These are phyloP conservation scores for Struthio camelus DNA, from an alignment of 2,113 vertebrate genomes.

Conservation along the genomic window DNA sequence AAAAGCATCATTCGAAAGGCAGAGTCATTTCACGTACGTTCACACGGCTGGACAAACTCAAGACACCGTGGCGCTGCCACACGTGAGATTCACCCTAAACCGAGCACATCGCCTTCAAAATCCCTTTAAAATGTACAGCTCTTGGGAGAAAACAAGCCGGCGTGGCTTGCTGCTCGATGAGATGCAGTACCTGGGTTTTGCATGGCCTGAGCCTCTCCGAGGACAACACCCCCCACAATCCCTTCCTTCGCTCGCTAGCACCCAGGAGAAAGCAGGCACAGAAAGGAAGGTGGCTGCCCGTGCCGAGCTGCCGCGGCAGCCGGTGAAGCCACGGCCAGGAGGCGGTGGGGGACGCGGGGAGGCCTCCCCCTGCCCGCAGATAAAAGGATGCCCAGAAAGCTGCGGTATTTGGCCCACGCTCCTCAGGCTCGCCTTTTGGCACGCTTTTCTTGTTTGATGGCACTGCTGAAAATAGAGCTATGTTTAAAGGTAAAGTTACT, in stretches of 20 bases:
- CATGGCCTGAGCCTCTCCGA: not conserved
- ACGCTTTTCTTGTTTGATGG: not conserved
- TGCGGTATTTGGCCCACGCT: not conserved
- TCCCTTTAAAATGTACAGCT: not conserved
- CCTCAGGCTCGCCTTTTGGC: not conserved
- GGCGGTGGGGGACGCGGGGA: not conserved
- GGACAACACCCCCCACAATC: not conserved
- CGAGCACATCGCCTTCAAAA: not conserved
- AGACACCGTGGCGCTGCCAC: not conserved
- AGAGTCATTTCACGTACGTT: constrained; percentile 34
- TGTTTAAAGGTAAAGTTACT: not conserved
- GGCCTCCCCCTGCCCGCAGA: not conserved
- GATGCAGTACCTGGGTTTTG: not conserved
- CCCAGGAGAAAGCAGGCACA: not conserved
- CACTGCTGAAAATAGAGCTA: not conserved
- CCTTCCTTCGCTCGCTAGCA: not conserved
- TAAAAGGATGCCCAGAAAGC: not conserved
- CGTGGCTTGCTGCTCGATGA: accelerated
- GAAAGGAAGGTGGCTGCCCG: not conserved
- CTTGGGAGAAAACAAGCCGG: not conserved
- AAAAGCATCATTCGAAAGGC: constrained; percentile 34
- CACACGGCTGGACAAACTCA: constrained; percentile 43
- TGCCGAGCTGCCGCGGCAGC: too few species aligned
- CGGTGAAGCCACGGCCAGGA: too few species aligned
- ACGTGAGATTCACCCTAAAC: not conserved